Evolutionary conservation across 2,888 invertebrate genomes (phyloP), one percentile per base, ranked within the genome.

Genomic region (Calliopum simillimum): DNA sequence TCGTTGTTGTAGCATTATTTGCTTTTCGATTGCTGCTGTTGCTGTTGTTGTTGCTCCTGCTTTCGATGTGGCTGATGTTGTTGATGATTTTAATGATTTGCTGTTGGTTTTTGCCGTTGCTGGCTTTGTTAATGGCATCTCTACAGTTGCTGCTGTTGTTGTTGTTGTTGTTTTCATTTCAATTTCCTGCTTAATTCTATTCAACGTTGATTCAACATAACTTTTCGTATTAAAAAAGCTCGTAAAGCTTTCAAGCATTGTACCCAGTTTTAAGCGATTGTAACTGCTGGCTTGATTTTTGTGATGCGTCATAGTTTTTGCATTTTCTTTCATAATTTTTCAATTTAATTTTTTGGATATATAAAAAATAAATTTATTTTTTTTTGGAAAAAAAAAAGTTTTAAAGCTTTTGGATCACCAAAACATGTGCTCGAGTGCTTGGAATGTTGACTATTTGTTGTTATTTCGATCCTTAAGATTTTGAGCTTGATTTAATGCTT

Each of bases 201-300:
- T 41, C 51, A 43, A 19, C 58, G 49, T 41, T 44, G 51, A 49
- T 41, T 67, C 59, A 49, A 59, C 47, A 13, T 49, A 67, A 67
- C 49, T 67, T 67, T 67, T 67, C 67, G 46, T 59, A 67, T 67
- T 67, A 49, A 59, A 58, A 33, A 67, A 58, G 47, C 67, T 67
- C 59, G 49, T 59, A 47, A 59, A 67, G 67, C 58, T 67, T 49
- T 58, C 49, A 49, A 44, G 61, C 19, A 44, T 21, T 44, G 16
- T 23, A 33, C 8, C 33, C 41, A 51, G 51, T 51, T 72, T 71
- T 44, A 49, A 64, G 19, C 63, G 41, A 61, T 14, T 67, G 23
- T 67, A 68, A 23, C 33, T 51, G 55, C 33, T 19, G 16, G n/a
- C n/a, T n/a, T n/a, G n/a, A n/a, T 68, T 70, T 53, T 64, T 53